Evolutionary conservation across 2,113 vertebrate species (phyloP), one percentile per base, ranked within the genome.

Genomic region (Neofelis nebulosa): DNA sequence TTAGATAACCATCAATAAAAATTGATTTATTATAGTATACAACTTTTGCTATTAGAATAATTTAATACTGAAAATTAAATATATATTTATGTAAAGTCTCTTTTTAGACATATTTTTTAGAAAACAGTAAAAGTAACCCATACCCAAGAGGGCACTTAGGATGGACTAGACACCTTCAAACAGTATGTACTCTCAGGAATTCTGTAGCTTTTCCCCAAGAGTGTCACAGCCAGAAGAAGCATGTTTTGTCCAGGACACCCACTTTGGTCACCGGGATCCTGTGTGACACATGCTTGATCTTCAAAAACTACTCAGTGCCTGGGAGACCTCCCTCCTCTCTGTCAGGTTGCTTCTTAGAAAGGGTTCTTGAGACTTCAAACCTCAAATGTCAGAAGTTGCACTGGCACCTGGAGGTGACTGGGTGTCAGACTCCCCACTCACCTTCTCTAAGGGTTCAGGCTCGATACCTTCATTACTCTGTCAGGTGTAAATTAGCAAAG

Each of bases 401-500:
- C 25, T 3, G 25, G 83, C 15, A 33, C 13, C 41, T 57, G 10
- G 71, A 15, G 48, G 13, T 10, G 65, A 9, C 9, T 1, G 31
- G 25, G 31, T 61, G 14, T 65, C 33, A 27, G 31, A 21, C 61
- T 57, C 6, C 14, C 68, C 18, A 36, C 31, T 4, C 23, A 2
- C 5, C 2, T 10, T 31, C 93, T 89, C 89, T 0, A 2, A 57
- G 76, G 96, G 41, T 41, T 15, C 88, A 27, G 68, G 15, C 82
- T 84, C 71, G 69, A 95, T 31, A 71, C 29, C 57, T 69, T 91
- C 81, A 33, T 80, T 95, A 78, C 81, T 97, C 95, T 93, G 48
- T 93, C 96, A 95, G 96, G 68, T 94, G 87, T 65, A 85, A 65
- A 69, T 97, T 95, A 83, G 73, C 81, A 91, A 61, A 88, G 55